Base-by-base conservation (phyloP, 2,888 invertebrate genomes). In the Fragum whitleyi region DNA sequence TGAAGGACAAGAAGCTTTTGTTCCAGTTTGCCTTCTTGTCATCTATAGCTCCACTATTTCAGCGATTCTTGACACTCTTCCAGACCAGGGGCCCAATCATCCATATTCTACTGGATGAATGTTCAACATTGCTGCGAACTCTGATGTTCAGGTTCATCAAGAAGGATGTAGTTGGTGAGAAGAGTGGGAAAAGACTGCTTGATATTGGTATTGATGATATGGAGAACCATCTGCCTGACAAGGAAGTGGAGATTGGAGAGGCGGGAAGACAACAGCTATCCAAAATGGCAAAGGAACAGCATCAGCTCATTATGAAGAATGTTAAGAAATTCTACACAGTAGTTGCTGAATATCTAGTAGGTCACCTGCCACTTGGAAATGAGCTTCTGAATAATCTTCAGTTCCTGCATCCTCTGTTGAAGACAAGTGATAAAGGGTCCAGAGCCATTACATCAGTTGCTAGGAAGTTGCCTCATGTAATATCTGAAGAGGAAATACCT, bases 81-180 rank as follows among this genome's bases (percentile, higher is more conserved):
- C 75, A 78, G 69, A 47, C 72, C 0, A 57, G 32, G 26, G 74
- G 61, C 21, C 72, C 80, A 29, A 71, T 78, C 67, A 75, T 83
- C 21, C 78, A 93, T 92, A 88, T 94, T 65, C 81, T 94, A 36
- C 81, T 93, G 26, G 93, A 93, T 85, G 92, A 72, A 72, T 74
- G 53, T 28, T 61, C 59, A 36, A 77, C 73, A n/a, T 39, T 80
- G 2, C 57, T 76, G 59, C 73, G 51, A 28, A 76, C 42, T 26
- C 59, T 77, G 19, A 76, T 77, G 73, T 69, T 68, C 23, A 75
- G 69, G 29, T 75, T 75, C 36, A 11, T 59, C 26, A 69, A 68
- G 36, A 23, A 23, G 19, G 74, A 67, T 21, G 9, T 62, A 32
- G 55, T 65, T 19, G 61, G 61, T 23, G 65, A 65, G n/a, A 67